Percentiles rank a stretch among this genome's conserved stretches.
Conservation (phyloP, 2,888 invertebrate species). For the Oscheius onirici region DNA sequence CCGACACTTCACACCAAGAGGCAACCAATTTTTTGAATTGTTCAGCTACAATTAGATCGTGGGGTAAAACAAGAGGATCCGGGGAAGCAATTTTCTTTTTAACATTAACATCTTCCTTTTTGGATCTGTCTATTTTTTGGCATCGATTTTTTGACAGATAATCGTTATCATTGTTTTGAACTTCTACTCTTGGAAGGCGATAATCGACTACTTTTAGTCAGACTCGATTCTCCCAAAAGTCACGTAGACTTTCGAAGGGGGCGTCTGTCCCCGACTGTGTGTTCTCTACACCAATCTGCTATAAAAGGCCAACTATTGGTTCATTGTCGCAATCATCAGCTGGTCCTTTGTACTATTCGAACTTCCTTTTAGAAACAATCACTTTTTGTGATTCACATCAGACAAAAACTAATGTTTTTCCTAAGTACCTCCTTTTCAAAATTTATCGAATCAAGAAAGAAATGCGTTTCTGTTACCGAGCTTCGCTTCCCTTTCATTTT, state of each 20-base stretch:
- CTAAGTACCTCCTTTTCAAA: too few species aligned
- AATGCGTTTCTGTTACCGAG: neutral
- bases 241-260: slow-evolving; percentile 1
- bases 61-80: neutral
- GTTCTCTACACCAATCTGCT: slow-evolving; percentile 6
- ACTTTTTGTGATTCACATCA: too few species aligned
- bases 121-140: too few species aligned
- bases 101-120: too few species aligned
- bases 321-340: neutral
- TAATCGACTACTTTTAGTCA: neutral
- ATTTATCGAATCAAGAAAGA: too few species aligned
- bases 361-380: too few species aligned
- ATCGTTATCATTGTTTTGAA: neutral
- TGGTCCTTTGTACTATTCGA: neutral
- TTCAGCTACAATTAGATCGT: neutral
- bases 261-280: neutral
- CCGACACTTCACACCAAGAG: neutral
- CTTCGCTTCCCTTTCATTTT: neutral
- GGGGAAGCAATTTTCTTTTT: neutral
- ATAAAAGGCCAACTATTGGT: neutral
- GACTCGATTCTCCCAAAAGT: slow-evolving; percentile 5
- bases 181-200: neutral
- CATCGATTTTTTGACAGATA: too few species aligned
- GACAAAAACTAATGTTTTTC: too few species aligned
- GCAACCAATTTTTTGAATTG: too few species aligned